Evolutionary conservation across 1,140 invertebrate species (phyloP), one percentile per base, ranked within the genome.

Genomic region (Sitobion miscanthi): DNA sequence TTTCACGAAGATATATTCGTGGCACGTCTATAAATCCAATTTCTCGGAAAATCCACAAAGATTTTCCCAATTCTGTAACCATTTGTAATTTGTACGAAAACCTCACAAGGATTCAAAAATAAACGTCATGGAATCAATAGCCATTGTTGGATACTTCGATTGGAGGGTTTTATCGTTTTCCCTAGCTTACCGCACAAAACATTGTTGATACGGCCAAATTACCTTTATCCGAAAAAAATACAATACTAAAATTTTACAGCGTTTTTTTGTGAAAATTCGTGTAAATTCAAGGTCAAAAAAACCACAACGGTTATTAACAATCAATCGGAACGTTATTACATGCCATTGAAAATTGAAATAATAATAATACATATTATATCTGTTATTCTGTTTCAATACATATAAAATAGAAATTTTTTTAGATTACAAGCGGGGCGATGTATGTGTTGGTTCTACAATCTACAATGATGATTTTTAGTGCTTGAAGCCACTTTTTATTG

Each of bases 201-300:
- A 6, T n/a, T n/a, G 45, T 23, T 5, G 35, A 14, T 17, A 35
- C 8, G 8, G 23, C 9, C 9, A 57, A 57, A 57, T 89, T 35
- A 89, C 87, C 52, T 57, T 57, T 42, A 89, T 23, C 35, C 8
- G 5, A 89, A 57, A 38, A 69, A 77, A 77, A 62, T 8, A 17
- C 8, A 42, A 42, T 42, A 20, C 49, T 52, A 1, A 23, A 38
- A 89, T 89, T 89, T 54, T 14, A 17, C 21, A 20, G 0, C 30
- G 1, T 38, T 89, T 89, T 54, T 89, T 57, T 11, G 20, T 23
- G n/a, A 54, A 89, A 54, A 35, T 57, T 14, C 23, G 54, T 35
- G 11, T 57, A 57, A 89, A 89, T 89, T 89, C 52, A 89, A 57
- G 88, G 52, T 57, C 9, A 7, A 89, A 35, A 57, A 89, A 57